Percentiles rank a stretch among this genome's conserved stretches.
Evolutionary conservation across 2,888 invertebrate species (phyloP).

Genomic region (Lepidochrysops patricia): DNA sequence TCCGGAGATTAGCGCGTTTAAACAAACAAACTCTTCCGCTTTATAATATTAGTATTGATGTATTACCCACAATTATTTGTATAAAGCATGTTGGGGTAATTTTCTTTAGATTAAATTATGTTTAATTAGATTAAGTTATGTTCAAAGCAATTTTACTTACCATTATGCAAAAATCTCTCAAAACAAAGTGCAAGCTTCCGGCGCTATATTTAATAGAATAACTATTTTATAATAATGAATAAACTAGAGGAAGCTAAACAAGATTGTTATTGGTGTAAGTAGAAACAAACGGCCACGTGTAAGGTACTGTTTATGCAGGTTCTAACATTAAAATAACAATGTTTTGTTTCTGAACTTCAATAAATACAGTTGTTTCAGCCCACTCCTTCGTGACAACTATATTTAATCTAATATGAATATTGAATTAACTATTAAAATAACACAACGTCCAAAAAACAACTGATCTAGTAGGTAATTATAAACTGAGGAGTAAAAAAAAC

Average conservation of each 20-base stretch:
- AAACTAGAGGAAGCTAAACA: conserved; percentile 2
- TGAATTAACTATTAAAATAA: too few species aligned
- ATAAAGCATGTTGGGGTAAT: neutral
- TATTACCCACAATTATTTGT: too few species aligned
- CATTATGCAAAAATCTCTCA: too few species aligned
- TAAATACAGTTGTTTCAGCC: conserved; percentile 2
- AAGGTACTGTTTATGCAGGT: neutral
- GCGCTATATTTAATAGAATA: neutral
- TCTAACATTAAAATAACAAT: conserved; percentile 6
- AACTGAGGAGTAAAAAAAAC: too few species aligned
- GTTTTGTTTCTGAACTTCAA: conserved; percentile 2
- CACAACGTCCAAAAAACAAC: too few species aligned
- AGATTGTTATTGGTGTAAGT: conserved; percentile 6
- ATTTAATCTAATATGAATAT: too few species aligned
- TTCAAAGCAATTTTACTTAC: too few species aligned
- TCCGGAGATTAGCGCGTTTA: too few species aligned
- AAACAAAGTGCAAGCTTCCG: too few species aligned
- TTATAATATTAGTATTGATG: too few species aligned
- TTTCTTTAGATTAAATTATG: neutral
- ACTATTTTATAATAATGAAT: neutral
- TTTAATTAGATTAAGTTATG: neutral
- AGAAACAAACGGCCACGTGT: conserved; percentile 9
- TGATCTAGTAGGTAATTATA: too few species aligned
- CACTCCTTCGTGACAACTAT: neutral
- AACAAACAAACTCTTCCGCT: too few species aligned